Evolutionary conservation across 1,140 invertebrate genomes (phyloP), one percentile per base, ranked within the genome.

Genomic region (Cylas formicarius): DNA sequence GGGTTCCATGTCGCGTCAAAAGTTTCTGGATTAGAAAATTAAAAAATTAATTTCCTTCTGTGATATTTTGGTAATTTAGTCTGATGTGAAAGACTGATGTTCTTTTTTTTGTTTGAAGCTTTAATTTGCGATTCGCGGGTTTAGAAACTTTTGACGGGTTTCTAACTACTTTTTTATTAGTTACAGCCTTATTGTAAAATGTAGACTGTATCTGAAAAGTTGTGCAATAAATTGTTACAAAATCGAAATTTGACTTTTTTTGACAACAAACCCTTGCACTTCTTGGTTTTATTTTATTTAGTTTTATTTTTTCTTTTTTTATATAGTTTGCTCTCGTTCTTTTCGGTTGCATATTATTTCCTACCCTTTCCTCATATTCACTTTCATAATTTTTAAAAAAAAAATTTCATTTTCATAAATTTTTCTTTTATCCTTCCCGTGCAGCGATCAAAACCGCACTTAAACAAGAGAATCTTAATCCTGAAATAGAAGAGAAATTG

Each of bases 401-500:
- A n/a, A n/a, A n/a, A 26, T 23, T 48, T 49, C 13, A 35, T 9
- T 38, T 48, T 47, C 34, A 16, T 47, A 32, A 36, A 34, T 23
- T 53, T 49, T 43, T 53, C 44, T 37, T 45, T 42, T 40, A 10
- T 50, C 48, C 36, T 33, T 36, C 32, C 28, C 45, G 24, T 50
- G 6, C 62, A 88, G 84, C 84, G 2, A 86, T 88, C 41, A 84
- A 84, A 67, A 86, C 81, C 63, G 85, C 84, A 5, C 64, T 90
- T 23, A 86, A 86, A 62, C 82, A 86, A 63, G 84, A 87, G 58
- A 90, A 91, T 63, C 68, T 93, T 9, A 88, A 90, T 65, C 90
- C 90, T 1, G 90, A 94, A 66, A 89, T 94, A 32, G 89, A 94
- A 64, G 90, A 93, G 51, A 94, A 94, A 61, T 63, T 95, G 14